Percentiles rank a stretch among this genome's conserved stretches.
phyloP scores from a whole-genome alignment of 2,113 vertebrate species.

The Choloepus hoffmanni region DNA sequence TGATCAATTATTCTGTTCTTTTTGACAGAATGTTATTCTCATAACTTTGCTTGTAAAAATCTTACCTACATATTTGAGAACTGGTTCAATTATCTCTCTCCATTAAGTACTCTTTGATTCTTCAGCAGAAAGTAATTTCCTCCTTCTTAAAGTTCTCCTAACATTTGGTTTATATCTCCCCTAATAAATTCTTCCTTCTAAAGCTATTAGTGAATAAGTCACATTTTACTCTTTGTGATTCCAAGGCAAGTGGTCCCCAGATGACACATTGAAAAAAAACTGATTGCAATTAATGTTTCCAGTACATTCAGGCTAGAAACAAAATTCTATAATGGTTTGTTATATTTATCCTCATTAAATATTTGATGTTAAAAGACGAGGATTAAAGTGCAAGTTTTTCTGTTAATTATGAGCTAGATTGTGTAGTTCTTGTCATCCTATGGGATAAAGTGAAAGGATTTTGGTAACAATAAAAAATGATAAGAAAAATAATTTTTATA shows the following conservation, averaged over 20 bases:
- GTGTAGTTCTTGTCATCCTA: neutral
- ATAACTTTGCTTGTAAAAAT: constrained; percentile 5
- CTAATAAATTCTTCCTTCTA: neutral
- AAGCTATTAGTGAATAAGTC: neutral
- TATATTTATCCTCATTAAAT: neutral
- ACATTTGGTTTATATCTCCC: neutral
- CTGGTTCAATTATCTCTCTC: neutral
- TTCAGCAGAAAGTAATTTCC: neutral
- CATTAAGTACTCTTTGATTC: neutral
- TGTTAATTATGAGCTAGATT: neutral
- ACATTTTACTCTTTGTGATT: neutral
- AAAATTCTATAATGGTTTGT: neutral
- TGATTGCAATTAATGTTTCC: neutral
- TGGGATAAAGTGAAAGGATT: neutral
- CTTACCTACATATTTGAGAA: neutral
- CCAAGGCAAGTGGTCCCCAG: neutral
- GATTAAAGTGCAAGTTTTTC: neutral
- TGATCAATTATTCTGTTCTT: neutral
- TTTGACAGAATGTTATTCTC: neutral
- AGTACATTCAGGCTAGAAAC: neutral
- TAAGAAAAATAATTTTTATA: neutral
- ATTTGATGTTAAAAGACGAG: neutral
- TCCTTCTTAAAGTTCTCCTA: neutral
- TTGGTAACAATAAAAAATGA: neutral
- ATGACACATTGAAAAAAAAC: neutral